Evolutionary conservation across 2,113 vertebrate genomes (phyloP).

Genomic region (Scalopus aquaticus): DNA sequence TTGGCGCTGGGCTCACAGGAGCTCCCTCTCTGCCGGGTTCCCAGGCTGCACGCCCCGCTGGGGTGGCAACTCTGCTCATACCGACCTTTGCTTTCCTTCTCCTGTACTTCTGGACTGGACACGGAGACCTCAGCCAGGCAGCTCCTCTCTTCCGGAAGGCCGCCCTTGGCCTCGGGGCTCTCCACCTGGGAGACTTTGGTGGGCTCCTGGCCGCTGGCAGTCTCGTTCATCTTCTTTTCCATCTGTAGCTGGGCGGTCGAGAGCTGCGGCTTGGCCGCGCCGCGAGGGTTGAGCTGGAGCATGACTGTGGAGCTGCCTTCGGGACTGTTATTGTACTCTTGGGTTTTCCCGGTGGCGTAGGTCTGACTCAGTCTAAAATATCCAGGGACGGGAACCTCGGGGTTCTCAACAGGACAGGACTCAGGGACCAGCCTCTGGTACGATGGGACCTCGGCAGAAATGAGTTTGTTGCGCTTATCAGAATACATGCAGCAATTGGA

Average conservation of each 20-base stretch:
- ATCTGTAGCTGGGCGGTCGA: slow-evolving; percentile 91
- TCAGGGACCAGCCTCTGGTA: slow-evolving; percentile 95
- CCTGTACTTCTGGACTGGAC: slow-evolving; percentile 96
- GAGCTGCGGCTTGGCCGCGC: slow-evolving; percentile 93
- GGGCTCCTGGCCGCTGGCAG: slow-evolving; percentile 88
- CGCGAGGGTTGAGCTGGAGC: slow-evolving; percentile 94
- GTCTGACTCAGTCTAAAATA: slow-evolving; percentile 99
- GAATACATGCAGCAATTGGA: slow-evolving; percentile 99
- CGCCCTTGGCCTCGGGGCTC: slow-evolving; percentile 92
- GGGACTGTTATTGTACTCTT: slow-evolving; percentile 94
- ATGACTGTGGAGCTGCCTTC: slow-evolving; percentile 95
- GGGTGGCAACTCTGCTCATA: slow-evolving; percentile 92
- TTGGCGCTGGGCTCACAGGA: slow-evolving; percentile 91
- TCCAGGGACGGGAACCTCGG: slow-evolving; percentile 98
- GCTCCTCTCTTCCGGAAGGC: slow-evolving; percentile 91
- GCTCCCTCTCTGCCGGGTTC: slow-evolving; percentile 92
- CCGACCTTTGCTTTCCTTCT: slow-evolving; percentile 99
- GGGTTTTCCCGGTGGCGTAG: slow-evolving; percentile 95
- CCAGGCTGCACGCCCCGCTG: slow-evolving; percentile 88
- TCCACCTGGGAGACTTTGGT: slow-evolving; percentile 90
- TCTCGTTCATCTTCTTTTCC: slow-evolving; percentile 94
- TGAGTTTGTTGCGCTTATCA: slow-evolving; percentile 97
- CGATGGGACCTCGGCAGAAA: slow-evolving; percentile 92
- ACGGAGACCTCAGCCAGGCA: slow-evolving; percentile 92
- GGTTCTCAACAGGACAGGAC: slow-evolving; percentile 94